These are phyloP conservation scores for Pogonognathellus flavescens DNA, from an alignment of 1,140 invertebrate genomes.

Conservation along the genomic window DNA sequence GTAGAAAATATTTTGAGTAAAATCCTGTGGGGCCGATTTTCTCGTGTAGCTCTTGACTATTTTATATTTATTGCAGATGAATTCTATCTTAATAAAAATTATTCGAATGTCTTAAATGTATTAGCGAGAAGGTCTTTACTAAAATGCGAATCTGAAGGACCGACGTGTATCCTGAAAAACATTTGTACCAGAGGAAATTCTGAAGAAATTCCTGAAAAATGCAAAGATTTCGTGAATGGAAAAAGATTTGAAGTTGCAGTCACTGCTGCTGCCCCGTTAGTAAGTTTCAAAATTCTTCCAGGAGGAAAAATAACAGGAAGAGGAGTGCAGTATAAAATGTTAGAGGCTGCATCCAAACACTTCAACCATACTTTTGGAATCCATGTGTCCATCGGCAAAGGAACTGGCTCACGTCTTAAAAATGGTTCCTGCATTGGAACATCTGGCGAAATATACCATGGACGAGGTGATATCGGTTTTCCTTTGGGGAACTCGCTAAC, in stretches of 20 bases:
- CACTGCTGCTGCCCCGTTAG: conserved; percentile 15
- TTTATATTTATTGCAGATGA: background rate
- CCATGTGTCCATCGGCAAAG: conserved; percentile 2
- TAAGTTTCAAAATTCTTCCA: conserved; percentile 5
- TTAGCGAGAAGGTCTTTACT: background rate
- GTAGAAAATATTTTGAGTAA: background rate
- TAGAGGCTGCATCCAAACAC: background rate
- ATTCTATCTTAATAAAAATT: background rate
- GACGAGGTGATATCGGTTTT: conserved; percentile 29
- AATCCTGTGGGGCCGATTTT: background rate
- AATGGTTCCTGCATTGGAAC: conserved; percentile 46
- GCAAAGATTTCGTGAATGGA: background rate
- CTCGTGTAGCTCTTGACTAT: conserved; percentile 25
- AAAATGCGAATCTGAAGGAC: background rate
- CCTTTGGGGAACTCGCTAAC: conserved; percentile 7
- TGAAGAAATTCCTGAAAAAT: background rate
- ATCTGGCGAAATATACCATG: conserved; percentile 30
- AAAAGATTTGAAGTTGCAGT: conserved; percentile 30
- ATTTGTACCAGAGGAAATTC: background rate
- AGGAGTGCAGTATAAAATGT: conserved; percentile 47
- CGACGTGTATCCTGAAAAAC: background rate
- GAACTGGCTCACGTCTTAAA: conserved; percentile 5
- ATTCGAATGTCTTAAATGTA: background rate
- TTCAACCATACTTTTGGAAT: conserved; percentile 39
- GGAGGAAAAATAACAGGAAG: conserved; percentile 17